These are phyloP conservation scores for Nasua narica DNA, from an alignment of 2,797 vertebrate species.

Conservation along the genomic window DNA sequence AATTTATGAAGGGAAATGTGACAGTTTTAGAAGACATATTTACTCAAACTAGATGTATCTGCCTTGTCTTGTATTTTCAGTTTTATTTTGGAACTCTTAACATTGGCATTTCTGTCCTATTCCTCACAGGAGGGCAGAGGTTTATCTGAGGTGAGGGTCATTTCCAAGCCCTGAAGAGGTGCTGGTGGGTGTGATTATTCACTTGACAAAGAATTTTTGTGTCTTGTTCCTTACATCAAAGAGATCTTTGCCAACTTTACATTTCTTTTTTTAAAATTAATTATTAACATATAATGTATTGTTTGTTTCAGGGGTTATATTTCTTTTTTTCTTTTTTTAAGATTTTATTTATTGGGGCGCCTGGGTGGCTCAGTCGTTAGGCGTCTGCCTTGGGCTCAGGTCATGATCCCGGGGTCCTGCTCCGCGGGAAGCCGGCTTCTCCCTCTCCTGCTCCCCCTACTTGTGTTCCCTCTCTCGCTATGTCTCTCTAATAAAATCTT, in stretches of 20 bases:
- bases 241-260: neutral
- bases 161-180: neutral
- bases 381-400: too few species aligned
- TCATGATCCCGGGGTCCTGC: too few species aligned
- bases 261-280: too few species aligned
- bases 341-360: neutral
- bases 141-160: conserved; percentile 64
- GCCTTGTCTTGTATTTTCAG: conserved; percentile 46
- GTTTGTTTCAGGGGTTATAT: too few species aligned
- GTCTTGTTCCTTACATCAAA: conserved; percentile 19
- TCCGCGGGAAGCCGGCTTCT: too few species aligned
- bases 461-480: too few species aligned
- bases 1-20: neutral
- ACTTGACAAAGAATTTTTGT: neutral
- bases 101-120: conserved; percentile 60
- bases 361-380: too few species aligned
- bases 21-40: conserved; percentile 27
- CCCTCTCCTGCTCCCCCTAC: too few species aligned
- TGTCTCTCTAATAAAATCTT: too few species aligned
- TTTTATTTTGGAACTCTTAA: conserved; percentile 70
- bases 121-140: neutral
- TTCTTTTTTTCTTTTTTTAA: too few species aligned
- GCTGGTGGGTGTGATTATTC: neutral
- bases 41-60: conserved; percentile 55
- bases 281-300: too few species aligned